These are phyloP conservation scores for Motacilla tschutschensis DNA, from an alignment of 2,113 vertebrate genomes.

Conservation along the genomic window DNA sequence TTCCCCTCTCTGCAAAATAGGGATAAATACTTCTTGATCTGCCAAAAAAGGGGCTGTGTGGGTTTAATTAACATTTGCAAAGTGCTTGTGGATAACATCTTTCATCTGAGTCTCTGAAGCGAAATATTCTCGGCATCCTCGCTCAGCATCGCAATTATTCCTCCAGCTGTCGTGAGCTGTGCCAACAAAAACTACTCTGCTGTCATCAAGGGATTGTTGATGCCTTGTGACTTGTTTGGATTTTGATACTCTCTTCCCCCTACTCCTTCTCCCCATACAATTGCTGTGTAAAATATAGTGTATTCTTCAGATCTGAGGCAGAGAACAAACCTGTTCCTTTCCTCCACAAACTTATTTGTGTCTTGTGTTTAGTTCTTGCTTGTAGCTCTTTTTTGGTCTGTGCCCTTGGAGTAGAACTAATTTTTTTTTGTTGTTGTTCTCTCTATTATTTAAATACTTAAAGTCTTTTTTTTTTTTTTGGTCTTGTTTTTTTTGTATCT, in stretches of 20 bases:
- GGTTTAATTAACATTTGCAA: constrained; percentile 52
- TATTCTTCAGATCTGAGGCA: neutral
- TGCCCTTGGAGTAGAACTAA: neutral
- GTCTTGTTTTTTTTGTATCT: neutral
- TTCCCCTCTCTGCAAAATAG: neutral
- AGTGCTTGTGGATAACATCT: constrained; percentile 47
- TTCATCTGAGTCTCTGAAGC: constrained; percentile 41
- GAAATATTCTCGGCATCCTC: constrained; percentile 31
- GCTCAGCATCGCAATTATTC: constrained; percentile 21
- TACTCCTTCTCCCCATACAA: neutral
- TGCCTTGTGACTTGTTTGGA: constrained; percentile 36
- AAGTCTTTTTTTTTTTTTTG: neutral
- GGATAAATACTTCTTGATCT: constrained; percentile 27
- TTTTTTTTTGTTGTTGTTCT: no score
- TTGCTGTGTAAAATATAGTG: neutral
- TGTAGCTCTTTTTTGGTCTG: neutral
- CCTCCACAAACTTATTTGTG: neutral
- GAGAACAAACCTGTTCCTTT: neutral
- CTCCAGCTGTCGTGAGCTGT: constrained; percentile 44
- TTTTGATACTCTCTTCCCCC: constrained; percentile 15
- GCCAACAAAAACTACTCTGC: constrained; percentile 49
- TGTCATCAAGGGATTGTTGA: constrained; percentile 41
- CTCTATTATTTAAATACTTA: neutral
- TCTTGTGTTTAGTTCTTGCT: neutral
- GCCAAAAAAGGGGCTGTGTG: constrained; percentile 39